These are phyloP conservation scores for Drosophila subquinaria DNA, from an alignment of 2,888 invertebrate species.

Conservation along the genomic window DNA sequence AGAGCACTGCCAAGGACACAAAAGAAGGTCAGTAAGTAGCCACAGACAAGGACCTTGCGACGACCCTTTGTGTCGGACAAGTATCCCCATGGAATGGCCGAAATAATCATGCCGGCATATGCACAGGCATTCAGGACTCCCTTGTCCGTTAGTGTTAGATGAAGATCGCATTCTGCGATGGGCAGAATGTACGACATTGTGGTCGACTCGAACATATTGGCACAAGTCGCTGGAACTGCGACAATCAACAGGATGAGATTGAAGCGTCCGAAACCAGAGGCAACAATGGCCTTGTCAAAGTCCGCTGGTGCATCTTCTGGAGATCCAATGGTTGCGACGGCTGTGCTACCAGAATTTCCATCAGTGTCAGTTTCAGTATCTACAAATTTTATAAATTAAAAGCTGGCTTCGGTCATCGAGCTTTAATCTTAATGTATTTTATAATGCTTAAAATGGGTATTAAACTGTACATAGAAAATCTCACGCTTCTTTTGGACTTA, in stretches of 20 bases:
- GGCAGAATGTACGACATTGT: conserved; percentile 91
- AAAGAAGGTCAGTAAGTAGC: conserved; percentile 88
- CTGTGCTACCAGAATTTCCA: conserved; percentile 48
- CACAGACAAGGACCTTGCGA: conserved; percentile 89
- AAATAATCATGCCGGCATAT: conserved; percentile 92
- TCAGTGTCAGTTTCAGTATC: conserved; percentile 41
- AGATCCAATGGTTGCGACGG: conserved; percentile 7
- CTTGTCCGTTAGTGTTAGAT: conserved; percentile 89
- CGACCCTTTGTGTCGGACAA: conserved; percentile 91
- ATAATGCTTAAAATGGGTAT: too few relatives aligned
- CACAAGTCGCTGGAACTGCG: conserved; percentile 89
- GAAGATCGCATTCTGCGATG: conserved; percentile 91
- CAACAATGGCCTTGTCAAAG: conserved; percentile 90
- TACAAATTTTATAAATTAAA: conserved; percentile 1
- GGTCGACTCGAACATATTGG: conserved; percentile 90
- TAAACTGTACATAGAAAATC: not conserved
- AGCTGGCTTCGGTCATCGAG: not conserved
- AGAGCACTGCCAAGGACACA: conserved; percentile 89
- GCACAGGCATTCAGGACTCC: conserved; percentile 90
- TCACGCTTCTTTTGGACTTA: too few relatives aligned
- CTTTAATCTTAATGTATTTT: too few relatives aligned
- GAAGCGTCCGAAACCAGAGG: conserved; percentile 90
- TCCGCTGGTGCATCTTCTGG: conserved; percentile 85
- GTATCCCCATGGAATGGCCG: conserved; percentile 92
- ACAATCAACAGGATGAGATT: conserved; percentile 88